Evolutionary conservation across 2,797 vertebrate species (phyloP).

Genomic region (Myotis planiceps): DNA sequence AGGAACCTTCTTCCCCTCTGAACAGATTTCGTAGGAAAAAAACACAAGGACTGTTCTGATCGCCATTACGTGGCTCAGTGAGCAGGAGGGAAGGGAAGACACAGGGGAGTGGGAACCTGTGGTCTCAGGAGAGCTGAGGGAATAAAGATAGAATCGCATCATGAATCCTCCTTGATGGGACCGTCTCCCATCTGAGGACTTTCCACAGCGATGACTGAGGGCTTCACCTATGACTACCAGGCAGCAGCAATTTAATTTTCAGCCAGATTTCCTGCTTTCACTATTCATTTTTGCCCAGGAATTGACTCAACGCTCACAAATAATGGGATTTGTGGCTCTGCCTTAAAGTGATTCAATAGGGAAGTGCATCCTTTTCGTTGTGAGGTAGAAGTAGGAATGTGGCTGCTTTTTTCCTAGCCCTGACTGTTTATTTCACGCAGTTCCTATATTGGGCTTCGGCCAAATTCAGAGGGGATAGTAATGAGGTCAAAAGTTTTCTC

Average conservation of each 20-base stretch:
- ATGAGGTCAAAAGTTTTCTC: background rate
- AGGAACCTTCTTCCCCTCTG: conserved; percentile 73
- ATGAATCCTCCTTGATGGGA: background rate
- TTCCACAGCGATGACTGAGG: background rate
- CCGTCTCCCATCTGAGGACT: background rate
- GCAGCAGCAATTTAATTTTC: background rate
- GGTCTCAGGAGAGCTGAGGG: background rate
- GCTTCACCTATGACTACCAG: background rate
- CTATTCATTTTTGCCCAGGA: background rate
- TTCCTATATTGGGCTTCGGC: background rate
- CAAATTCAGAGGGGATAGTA: background rate
- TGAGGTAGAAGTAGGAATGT: background rate
- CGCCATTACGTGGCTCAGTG: conserved; percentile 24
- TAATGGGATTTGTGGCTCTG: background rate
- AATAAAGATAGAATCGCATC: background rate
- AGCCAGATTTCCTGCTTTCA: background rate
- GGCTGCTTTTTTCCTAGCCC: background rate
- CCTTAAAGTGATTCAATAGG: background rate
- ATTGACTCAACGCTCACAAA: background rate
- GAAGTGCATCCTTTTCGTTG: background rate
- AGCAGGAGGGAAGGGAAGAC: conserved; percentile 20
- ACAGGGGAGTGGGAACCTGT: background rate
- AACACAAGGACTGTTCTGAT: conserved; percentile 50
- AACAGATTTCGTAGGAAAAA: conserved; percentile 68
- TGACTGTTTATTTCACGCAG: background rate